Evolutionary conservation across 2,888 invertebrate species (phyloP), one percentile per base, ranked within the genome.

Genomic region (Nomada ferruginata): DNA sequence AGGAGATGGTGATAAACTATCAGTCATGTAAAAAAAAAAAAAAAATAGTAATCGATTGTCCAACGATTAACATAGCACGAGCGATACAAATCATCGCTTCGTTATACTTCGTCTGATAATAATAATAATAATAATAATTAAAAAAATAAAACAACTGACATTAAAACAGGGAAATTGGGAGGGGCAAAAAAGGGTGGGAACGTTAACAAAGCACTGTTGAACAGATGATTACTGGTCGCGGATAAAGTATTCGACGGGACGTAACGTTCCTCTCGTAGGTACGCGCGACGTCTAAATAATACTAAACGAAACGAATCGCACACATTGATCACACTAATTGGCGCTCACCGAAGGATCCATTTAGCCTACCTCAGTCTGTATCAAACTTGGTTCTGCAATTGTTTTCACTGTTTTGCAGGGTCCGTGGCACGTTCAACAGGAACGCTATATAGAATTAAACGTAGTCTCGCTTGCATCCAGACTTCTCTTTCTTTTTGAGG

Each of bases 381-480:
- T 82, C 55, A 78, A 89, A 85, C 82, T 87, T 89, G 85, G 84
- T 87, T 85, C 84, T 81, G 76, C 81, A 74, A 79, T 82, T 68
- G 68, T 65, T 82, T 84, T 84, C 82, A 84, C 81, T 80, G 85
- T 83, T 23, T 85, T 71, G 74, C 82, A 84, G 79, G 71, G 82
- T 89, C 91, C 91, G 91, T 91, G 91, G 90, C 91, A 91, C 85
- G 91, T 89, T 70, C 73, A 73, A 69, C 85, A 80, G 84, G 85
- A 84, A 80, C 79, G 80, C 74, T 63, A 64, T 20, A 76, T 13
- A 15, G 13, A 13, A 69, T 91, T 87, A 92, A 57, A 92, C 92
- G 83, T 92, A 92, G 83, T 92, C 92, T 59, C 92, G 90, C 65
- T 89, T 91, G 76, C 87, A 90, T 73, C 88, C 85, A 61, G 89